These are phyloP conservation scores for Trichoplax adhaerens DNA, from an alignment of 37 sponge, comb jelly and placozoan species.

Conservation along the genomic window DNA sequence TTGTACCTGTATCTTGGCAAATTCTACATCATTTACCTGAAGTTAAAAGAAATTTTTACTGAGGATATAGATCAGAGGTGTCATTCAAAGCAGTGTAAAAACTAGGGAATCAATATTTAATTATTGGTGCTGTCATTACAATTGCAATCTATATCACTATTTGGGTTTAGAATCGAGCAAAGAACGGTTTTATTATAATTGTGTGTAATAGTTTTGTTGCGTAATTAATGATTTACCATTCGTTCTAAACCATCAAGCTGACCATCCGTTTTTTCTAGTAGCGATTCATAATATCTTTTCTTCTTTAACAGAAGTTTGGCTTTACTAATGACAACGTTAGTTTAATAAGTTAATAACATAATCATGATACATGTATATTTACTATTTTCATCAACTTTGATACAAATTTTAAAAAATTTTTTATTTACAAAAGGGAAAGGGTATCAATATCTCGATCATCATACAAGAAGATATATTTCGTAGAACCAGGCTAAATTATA, in stretches of 20 bases:
- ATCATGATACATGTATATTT: not conserved
- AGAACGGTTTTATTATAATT: no score
- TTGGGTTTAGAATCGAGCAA: no score
- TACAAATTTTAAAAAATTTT: not conserved
- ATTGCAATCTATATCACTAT: no score
- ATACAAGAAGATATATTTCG: not conserved
- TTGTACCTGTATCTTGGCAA: constrained; percentile 85
- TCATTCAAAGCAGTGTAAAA: no score
- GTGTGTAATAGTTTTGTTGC: no score
- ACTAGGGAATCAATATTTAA: no score
- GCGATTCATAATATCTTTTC: constrained; percentile 72
- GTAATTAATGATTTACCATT: constrained; percentile 31
- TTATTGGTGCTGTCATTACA: no score
- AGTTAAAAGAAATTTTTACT: no score
- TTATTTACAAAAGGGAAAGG: not conserved
- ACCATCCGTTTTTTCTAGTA: constrained; percentile 80
- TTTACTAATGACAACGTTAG: constrained; percentile 21
- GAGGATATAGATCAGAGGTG: no score
- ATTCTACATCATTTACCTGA: constrained; percentile 78
- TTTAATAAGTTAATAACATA: no score
- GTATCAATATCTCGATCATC: not conserved
- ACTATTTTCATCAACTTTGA: not conserved
- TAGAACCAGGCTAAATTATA: not conserved
- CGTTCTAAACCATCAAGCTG: constrained; percentile 83
- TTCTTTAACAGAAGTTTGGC: constrained; percentile 92